These are phyloP conservation scores for Oceanodroma tethys DNA, from an alignment of 2,113 vertebrate genomes.

Conservation along the genomic window DNA sequence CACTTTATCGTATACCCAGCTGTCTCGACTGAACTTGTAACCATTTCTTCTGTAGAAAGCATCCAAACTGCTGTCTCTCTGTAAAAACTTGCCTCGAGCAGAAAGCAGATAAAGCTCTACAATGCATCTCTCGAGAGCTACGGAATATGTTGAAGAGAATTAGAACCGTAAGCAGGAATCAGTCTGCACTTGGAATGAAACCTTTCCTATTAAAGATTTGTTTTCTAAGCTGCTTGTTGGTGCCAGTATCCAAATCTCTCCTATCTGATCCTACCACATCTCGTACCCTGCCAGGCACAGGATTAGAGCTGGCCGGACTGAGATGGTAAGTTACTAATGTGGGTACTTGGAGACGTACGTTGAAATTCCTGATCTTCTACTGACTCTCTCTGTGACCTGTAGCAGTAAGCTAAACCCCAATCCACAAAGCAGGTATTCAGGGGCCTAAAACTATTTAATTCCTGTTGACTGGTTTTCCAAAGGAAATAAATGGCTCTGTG, in stretches of 20 bases:
- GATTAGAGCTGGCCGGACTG: neutral
- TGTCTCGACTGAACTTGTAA: constrained; percentile 2
- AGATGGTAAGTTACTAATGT: neutral
- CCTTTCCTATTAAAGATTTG: neutral
- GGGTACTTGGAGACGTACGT: neutral
- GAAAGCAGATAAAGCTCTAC: neutral
- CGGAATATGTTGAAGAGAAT: neutral
- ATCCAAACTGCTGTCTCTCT: neutral
- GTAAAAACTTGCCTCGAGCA: neutral
- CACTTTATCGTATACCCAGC: neutral
- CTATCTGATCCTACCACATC: neutral
- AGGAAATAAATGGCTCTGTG: neutral
- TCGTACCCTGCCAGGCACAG: constrained; percentile 3
- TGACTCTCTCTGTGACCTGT: neutral
- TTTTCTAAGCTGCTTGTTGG: constrained; percentile 11
- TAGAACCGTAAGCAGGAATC: constrained; percentile 5
- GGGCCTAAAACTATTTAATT: constrained; percentile 24
- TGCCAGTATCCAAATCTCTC: neutral
- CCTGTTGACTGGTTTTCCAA: constrained; percentile 21
- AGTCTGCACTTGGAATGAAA: constrained; percentile 14
- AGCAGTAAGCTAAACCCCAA: neutral
- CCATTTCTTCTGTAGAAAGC: neutral
- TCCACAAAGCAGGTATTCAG: neutral
- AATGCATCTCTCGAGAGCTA: neutral
- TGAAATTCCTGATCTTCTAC: neutral